Evolutionary conservation across 2,888 invertebrate species (phyloP), one percentile per base, ranked within the genome.

Genomic region (Folsomia manolachei): DNA sequence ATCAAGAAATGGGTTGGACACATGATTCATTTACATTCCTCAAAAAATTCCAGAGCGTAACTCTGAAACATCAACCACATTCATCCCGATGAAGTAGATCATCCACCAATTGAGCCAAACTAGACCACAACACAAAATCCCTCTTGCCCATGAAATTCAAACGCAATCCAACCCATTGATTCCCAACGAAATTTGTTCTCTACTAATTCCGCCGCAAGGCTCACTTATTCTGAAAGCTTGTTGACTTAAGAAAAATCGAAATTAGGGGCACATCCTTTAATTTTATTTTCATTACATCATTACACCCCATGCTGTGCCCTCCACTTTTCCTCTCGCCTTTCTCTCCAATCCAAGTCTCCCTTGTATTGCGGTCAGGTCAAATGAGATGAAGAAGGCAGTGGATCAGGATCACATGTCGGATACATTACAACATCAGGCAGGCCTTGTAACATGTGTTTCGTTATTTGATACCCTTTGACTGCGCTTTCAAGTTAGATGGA

Each of bases 281-380:
- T 56, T 56, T 56, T 56, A 56, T 56, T 56, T 39, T 56, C 63
- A 63, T 63, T 63, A 26, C 27, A 63, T 63, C n/a, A 63, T 56
- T 21, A 63, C 27, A 63, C 63, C 63, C 27, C 63, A 63, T 63
- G 27, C 63, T 63, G 63, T 26, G 63, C n/a, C n/a, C 27, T 63
- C 26, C 4, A 63, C n/a, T 63, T 63, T 63, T 63, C 62, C 62
- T 63, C 26, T 63, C 63, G 27, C 63, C 27, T 27, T 27, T n/a
- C n/a, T n/a, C n/a, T n/a, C n/a, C n/a, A n/a, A n/a, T n/a, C n/a
- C n/a, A n/a, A n/a, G n/a, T n/a, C n/a, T n/a, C n/a, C n/a, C n/a
- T n/a, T n/a, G n/a, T n/a, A n/a, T n/a, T 63, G 63, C 27, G 63
- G 63, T 63, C 63, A 63, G 63, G 63, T 63, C 63, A 63, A 27